A percentile compares a stretch with the other conserved stretches of the same genome.
phyloP scores from a whole-genome alignment of 1,140 invertebrate genomes.

The Papilio helenus region DNA sequence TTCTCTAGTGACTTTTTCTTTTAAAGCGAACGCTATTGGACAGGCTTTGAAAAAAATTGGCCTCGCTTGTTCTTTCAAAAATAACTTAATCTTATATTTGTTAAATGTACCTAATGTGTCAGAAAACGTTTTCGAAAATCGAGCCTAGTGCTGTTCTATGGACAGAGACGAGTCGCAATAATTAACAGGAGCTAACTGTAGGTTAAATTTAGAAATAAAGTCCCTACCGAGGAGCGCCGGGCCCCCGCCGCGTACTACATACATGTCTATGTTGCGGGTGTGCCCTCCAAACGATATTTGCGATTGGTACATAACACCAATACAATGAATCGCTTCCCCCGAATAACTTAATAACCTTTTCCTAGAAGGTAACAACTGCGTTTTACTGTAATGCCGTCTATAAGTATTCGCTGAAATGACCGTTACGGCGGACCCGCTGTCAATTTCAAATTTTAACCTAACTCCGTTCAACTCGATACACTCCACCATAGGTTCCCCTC shows the following conservation, averaged over 20 bases:
- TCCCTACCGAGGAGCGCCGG: constrained; percentile 37
- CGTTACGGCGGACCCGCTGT: no score
- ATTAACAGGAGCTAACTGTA: constrained; percentile 15
- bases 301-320: constrained; percentile 6
- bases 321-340: not conserved
- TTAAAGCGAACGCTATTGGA: constrained; percentile 31
- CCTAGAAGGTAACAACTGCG: not conserved
- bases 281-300: not conserved
- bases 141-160: constrained; percentile 5
- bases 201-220: constrained; percentile 36
- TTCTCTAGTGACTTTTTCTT: constrained; percentile 38
- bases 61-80: constrained; percentile 27
- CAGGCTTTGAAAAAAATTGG: no score
- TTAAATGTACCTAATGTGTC: constrained; percentile 40
- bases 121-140: constrained; percentile 37
- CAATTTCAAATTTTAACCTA: no score
- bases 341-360: not conserved
- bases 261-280: constrained; percentile 16
- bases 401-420: not conserved
- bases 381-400: no score
- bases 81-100: constrained; percentile 42
- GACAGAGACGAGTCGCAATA: constrained; percentile 2
- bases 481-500: not conserved
- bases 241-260: constrained; percentile 32
- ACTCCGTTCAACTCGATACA: no score